Conservation (phyloP, 2,888 invertebrate genomes). For the Strigamia transsilvanica region DNA sequence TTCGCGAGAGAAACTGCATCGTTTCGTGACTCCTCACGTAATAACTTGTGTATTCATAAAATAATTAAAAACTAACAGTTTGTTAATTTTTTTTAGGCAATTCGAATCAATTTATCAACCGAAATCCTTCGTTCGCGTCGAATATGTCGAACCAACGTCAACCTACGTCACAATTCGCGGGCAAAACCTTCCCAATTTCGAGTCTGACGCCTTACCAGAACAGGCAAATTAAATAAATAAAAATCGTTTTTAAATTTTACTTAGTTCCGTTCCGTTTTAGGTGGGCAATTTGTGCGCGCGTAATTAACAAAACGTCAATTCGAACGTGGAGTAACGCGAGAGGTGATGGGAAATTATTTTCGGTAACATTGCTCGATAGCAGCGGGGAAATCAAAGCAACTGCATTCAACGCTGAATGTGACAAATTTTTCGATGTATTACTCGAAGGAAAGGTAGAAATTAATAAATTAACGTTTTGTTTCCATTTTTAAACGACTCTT, state of each 20-base stretch:
- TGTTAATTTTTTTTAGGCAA: neutral
- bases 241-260: neutral
- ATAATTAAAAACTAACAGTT: no score
- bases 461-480: neutral
- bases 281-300: constrained; percentile 91
- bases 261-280: constrained; percentile 64
- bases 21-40: no score
- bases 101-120: neutral
- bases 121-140: neutral
- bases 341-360: constrained; percentile 94
- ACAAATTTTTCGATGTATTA: constrained; percentile 87
- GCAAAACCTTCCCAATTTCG: constrained; percentile 10
- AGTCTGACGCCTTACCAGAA: constrained; percentile 41
- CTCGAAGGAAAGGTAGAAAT: constrained; percentile 67
- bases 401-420: constrained; percentile 85
- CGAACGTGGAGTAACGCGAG: constrained; percentile 89
- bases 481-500: neutral
- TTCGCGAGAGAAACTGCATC: no score
- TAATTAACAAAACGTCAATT: constrained; percentile 81
- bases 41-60: no score
- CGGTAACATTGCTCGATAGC: constrained; percentile 90
- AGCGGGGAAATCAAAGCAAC: constrained; percentile 93
- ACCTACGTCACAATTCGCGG: neutral
- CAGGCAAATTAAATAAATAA: neutral
- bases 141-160: neutral